Conservation (phyloP, 2,113 vertebrate species). For the Apeltes quadracus region DNA sequence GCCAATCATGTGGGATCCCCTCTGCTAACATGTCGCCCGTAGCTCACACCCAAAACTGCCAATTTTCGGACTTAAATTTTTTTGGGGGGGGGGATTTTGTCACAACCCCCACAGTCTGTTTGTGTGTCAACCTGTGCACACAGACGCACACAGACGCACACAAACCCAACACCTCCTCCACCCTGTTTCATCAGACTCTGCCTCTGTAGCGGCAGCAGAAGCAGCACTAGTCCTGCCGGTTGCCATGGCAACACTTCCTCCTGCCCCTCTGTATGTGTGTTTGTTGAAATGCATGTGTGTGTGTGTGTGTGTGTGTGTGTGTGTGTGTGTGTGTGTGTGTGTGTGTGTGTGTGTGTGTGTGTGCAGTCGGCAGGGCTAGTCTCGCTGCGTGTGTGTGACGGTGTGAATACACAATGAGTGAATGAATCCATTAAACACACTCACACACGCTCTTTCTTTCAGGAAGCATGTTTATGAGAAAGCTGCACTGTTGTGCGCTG, state of each 20-base stretch:
- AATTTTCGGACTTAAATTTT: constrained; percentile 28
- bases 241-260: constrained; percentile 85
- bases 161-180: constrained; percentile 6
- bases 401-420: constrained; percentile 68
- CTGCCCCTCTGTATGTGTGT: constrained; percentile 55
- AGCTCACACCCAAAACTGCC: constrained; percentile 27
- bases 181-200: constrained; percentile 70
- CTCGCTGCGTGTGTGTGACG: constrained; percentile 53
- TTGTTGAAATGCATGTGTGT: background rate
- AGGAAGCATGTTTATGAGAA: constrained; percentile 54
- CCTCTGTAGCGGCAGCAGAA: constrained; percentile 58
- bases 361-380: constrained; percentile 31
- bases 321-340: constrained; percentile 20
- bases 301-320: constrained; percentile 16
- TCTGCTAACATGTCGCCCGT: constrained; percentile 12
- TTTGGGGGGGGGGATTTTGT: constrained; percentile 7
- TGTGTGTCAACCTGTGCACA: constrained; percentile 5
- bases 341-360: constrained; percentile 29
- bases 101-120: constrained; percentile 19
- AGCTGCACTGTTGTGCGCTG: constrained; percentile 25
- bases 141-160: constrained; percentile 31
- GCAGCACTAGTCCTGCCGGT: constrained; percentile 79
- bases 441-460: constrained; percentile 36
- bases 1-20: constrained; percentile 29
- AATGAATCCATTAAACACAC: constrained; percentile 61